Base-by-base conservation (phyloP, 2,113 vertebrate genomes). In the Entomyzon cyanotis region DNA sequence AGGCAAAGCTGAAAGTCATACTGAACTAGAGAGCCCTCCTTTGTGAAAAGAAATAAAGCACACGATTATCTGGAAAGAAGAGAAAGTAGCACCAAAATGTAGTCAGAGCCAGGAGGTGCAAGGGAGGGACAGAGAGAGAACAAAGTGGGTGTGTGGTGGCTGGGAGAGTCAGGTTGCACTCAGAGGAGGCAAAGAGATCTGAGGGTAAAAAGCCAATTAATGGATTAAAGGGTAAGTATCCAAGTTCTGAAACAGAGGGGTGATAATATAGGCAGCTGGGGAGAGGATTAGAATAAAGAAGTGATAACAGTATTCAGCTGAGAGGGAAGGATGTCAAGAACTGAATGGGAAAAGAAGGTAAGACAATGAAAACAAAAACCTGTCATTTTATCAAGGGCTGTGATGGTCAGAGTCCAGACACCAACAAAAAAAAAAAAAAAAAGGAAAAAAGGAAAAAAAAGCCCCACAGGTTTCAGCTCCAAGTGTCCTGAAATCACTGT, bases 281-380 rank as follows among this genome's bases (percentile, higher is more conserved):
- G 95, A 97, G 90, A 97, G 94, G 94, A 98, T 98, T 98, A 97
- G 96, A 98, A 97, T 97, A 97, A 97, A 98, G 96, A 98, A 97
- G 97, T 98, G 98, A 98, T 98, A 98, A 98, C 97, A 97, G 96
- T 96, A 98, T 98, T 98, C 98, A 97, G 94, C 89, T 96, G 96
- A 98, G 94, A 98, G 79, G 87, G 95, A 97, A 97, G 87, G 94
- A 96, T 98, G 97, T 98, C 97, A 97, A 97, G 97, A 97, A 95
- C 91, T 97, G 97, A 98, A 98, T 97, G 93, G 69, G 71, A 83
- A 95, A 94, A 95, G 95, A 97, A 97, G 87, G 95, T 93, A 97
- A 97, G 94, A 98, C 95, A 98, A 97, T 97, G 93, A 94, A 96
- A 97, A 98, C 95, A 97, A 97, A 97, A 98, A 91, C 41, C 89